Conservation (phyloP, 2,797 vertebrate genomes). For the Novumbra hubbsi region DNA sequence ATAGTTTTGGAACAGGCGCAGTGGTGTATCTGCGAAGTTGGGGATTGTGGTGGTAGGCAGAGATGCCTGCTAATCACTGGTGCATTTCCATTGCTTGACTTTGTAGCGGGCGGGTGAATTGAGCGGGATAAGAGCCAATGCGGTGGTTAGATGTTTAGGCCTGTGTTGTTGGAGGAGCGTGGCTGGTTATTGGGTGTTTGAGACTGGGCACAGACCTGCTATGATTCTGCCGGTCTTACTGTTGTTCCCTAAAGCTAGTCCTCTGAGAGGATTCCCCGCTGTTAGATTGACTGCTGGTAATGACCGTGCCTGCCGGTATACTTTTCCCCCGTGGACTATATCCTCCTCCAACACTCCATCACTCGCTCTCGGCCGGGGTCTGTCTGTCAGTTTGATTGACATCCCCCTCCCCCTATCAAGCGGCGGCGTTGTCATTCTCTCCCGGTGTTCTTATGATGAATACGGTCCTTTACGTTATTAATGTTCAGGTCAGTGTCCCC, state of each 20-base stretch:
- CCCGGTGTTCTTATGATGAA: constrained; percentile 19
- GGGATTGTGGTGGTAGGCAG: background rate
- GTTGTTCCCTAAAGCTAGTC: constrained; percentile 9
- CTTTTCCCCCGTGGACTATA: background rate
- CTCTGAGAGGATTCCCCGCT: constrained; percentile 15
- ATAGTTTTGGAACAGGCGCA: constrained; percentile 26
- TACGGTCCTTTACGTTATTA: constrained; percentile 51
- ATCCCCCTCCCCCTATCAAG: constrained; percentile 48
- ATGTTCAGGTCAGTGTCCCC: constrained; percentile 20
- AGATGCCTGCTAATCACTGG: constrained; percentile 8
- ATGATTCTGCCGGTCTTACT: constrained; percentile 12
- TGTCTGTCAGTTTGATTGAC: constrained; percentile 52
- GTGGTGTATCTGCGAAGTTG: constrained; percentile 17
- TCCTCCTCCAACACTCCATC: background rate
- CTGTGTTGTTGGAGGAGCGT: constrained; percentile 7
- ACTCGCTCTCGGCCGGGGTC: constrained; percentile 23
- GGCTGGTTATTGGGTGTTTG: constrained; percentile 37
- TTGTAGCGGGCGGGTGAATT: background rate
- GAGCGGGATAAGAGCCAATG: constrained; percentile 18
- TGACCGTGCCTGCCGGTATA: constrained; percentile 1
- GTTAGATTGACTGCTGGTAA: constrained; percentile 13
- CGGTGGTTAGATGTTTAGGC: constrained; percentile 26
- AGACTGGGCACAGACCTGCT: constrained; percentile 13
- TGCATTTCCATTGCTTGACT: constrained; percentile 25
- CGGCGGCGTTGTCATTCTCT: constrained; percentile 51